These are phyloP conservation scores for Agrilus planipennis DNA, from an alignment of 1,140 invertebrate species.

Conservation along the genomic window DNA sequence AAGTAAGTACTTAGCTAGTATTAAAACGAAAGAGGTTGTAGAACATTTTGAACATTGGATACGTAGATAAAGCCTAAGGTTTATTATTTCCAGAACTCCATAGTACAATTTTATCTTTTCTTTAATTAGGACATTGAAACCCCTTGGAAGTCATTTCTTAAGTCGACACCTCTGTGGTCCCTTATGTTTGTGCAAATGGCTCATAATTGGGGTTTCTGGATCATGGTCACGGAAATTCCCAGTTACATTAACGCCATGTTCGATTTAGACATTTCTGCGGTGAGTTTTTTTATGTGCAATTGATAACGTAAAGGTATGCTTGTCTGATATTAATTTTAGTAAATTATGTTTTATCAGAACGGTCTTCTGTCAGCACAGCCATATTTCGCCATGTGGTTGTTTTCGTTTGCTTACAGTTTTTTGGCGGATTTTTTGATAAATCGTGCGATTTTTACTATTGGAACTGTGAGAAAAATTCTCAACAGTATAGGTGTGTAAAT, in stretches of 20 bases:
- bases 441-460: neutral
- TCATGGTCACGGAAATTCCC: conserved; percentile 18
- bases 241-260: conserved; percentile 17
- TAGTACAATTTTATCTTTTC: too few species aligned
- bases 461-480: neutral
- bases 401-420: neutral
- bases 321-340: too few species aligned
- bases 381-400: conserved; percentile 1
- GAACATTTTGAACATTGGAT: too few species aligned
- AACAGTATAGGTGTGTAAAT: conserved; percentile 3
- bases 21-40: too few species aligned
- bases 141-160: conserved; percentile 17
- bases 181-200: conserved; percentile 14
- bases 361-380: conserved; percentile 1
- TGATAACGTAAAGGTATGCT: too few species aligned
- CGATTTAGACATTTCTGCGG: conserved; percentile 16
- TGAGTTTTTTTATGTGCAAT: too few species aligned
- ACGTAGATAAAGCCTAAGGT: too few species aligned
- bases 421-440: neutral
- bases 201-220: conserved; percentile 15
- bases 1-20: too few species aligned
- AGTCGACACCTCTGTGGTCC: conserved; percentile 16
- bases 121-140: too few species aligned
- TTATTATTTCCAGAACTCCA: too few species aligned
- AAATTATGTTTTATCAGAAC: too few species aligned